Evolutionary conservation across 2,797 vertebrate genomes (phyloP), one percentile per base, ranked within the genome.

Genomic region (Anabas testudineus): DNA sequence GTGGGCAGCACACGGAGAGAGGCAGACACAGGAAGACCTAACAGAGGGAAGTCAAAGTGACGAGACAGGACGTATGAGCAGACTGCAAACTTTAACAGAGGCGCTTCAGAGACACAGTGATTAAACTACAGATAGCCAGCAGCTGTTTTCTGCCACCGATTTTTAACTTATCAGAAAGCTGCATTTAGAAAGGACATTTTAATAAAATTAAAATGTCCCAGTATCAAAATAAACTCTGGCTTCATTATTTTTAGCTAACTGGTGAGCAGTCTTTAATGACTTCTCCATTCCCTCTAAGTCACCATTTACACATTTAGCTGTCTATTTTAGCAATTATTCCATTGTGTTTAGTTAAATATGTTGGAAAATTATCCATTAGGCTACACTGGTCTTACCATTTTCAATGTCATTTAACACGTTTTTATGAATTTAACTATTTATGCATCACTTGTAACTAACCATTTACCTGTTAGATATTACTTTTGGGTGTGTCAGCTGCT

Each of bases 11-110:
- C 13, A 15, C 57, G 66, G 37, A 39, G 41, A n/a, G 41, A 42
- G 41, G 41, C 63, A 73, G 84, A n/a, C 41, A 22, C 43, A 46
- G 43, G 87, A 78, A 86, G 70, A 78, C 63, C 54, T 59, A 74
- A 67, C 14, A 71, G n/a, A 53, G 56, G 74, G 69, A 65, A 72
- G 65, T 76, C 61, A 39, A 67, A 74, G 39, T 0, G 32, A 78
- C 67, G 62, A 84, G 80, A 74, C 64, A 46, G 89, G 86, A 88
- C 74, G 73, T 85, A 73, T 12, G 56, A 18, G 63, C 79, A 73
- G 69, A 81, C 71, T 37, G 59, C 68, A 42, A 82, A 67, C 61
- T 67, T 74, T 32, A 72, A 59, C 55, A 80, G 58, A 74, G 26
- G 39, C 37, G 32, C 62, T 66, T 73, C 34, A 73, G 55, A 72